Evolutionary conservation across 2,113 vertebrate species (phyloP).

Genomic region (Phyllostomus hastatus): DNA sequence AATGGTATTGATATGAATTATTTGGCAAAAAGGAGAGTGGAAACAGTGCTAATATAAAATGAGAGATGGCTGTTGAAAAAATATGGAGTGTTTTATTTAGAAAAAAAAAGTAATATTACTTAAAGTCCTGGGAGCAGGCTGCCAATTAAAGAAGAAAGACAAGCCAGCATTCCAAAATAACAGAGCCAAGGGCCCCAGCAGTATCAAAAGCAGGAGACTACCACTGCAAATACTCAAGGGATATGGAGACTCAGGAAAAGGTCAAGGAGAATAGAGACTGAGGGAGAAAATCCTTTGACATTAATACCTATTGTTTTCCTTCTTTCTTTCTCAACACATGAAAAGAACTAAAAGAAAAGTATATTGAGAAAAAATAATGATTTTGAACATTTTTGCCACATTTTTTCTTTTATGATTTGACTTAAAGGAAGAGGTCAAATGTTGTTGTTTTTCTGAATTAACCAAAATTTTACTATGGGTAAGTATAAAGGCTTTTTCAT

Average conservation of each 20-base stretch:
- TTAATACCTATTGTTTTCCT: neutral
- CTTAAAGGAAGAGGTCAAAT: conserved; percentile 18
- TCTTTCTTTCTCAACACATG: neutral
- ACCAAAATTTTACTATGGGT: neutral
- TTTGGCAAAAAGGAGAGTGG: neutral
- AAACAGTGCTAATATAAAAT: neutral
- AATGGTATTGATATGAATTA: neutral
- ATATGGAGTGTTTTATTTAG: neutral
- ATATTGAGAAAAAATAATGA: neutral
- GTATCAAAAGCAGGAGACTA: rapidly evolving
- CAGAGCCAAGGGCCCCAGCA: neutral
- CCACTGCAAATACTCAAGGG: neutral
- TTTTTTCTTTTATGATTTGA: conserved; percentile 28
- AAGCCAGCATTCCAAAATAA: neutral
- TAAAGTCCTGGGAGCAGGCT: neutral
- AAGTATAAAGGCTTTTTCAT: neutral
- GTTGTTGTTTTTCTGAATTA: conserved; percentile 46
- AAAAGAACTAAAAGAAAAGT: neutral
- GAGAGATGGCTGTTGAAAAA: neutral
- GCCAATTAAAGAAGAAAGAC: neutral
- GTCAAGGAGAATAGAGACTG: neutral
- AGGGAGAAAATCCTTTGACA: neutral
- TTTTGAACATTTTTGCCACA: neutral
- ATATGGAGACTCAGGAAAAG: neutral
- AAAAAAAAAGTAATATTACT: neutral